These are phyloP conservation scores for Glossophaga mutica DNA, from an alignment of 2,797 vertebrate species.

Conservation along the genomic window DNA sequence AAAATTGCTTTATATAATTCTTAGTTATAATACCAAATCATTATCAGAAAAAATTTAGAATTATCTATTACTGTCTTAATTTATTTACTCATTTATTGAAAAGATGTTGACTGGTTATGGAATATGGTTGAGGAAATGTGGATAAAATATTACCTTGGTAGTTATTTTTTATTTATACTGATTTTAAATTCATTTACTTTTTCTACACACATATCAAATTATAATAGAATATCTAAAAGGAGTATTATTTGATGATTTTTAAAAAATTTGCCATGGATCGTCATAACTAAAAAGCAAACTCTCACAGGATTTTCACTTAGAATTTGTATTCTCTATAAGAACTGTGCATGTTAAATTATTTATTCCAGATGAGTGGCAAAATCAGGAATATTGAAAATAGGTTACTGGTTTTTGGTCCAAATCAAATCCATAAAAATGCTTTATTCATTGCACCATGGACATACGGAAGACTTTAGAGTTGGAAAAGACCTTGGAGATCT, in stretches of 20 bases:
- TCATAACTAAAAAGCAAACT: not conserved
- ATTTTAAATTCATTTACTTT: not conserved
- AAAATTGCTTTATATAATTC: not conserved
- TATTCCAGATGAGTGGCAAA: not conserved
- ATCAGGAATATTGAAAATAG: not conserved
- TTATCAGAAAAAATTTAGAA: not conserved
- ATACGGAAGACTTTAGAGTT: not conserved
- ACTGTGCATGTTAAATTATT: not conserved
- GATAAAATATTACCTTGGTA: not conserved
- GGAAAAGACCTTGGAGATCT: not conserved
- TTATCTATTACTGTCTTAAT: not conserved
- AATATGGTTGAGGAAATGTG: not conserved
- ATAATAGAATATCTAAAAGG: not conserved
- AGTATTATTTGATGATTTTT: not conserved
- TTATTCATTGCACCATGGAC: not conserved
- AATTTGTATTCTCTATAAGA: not conserved
- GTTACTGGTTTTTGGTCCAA: not conserved
- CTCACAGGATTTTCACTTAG: not conserved
- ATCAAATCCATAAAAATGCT: not conserved
- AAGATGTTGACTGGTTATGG: not conserved
- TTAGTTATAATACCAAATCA: constrained; percentile 30
- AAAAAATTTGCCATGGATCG: not conserved
- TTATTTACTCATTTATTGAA: not conserved
- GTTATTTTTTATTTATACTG: not conserved
- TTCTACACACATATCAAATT: not conserved